Evolutionary conservation across 2,797 vertebrate genomes (phyloP).

Genomic region (Peromyscus melanophrys): DNA sequence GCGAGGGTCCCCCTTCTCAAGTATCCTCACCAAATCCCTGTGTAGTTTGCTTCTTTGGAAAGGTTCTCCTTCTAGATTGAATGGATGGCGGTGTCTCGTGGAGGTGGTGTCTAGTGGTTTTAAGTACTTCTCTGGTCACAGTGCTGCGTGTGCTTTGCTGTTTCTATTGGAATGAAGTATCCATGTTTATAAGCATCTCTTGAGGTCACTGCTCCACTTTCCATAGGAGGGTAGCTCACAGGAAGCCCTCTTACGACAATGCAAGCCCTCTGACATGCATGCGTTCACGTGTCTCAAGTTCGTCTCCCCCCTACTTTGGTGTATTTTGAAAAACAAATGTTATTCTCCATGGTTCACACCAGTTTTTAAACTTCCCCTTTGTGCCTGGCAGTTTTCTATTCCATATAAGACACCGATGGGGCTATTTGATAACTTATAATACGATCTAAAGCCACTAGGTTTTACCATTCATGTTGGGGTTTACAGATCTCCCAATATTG

Average conservation of each 20-base stretch:
- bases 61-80: background rate
- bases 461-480: background rate
- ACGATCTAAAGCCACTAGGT: fast-evolving
- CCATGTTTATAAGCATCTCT: too few species aligned
- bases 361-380: background rate
- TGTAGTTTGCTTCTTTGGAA: background rate
- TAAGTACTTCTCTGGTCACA: background rate
- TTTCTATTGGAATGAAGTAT: background rate
- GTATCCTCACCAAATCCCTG: background rate
- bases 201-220: background rate
- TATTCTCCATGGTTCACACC: background rate
- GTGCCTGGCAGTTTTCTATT: background rate
- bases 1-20: background rate
- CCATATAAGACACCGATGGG: fast-evolving
- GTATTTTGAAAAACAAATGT: background rate
- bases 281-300: fast-evolving
- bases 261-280: fast-evolving
- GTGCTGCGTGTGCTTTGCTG: background rate
- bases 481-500: background rate
- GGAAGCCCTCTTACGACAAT: background rate
- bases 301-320: background rate
- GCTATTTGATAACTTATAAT: fast-evolving
- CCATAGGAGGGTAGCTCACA: fast-evolving
- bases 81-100: too few species aligned
- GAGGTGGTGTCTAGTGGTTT: fast-evolving